Conservation (phyloP, 2,797 vertebrate genomes). For the Zonotrichia albicollis region DNA sequence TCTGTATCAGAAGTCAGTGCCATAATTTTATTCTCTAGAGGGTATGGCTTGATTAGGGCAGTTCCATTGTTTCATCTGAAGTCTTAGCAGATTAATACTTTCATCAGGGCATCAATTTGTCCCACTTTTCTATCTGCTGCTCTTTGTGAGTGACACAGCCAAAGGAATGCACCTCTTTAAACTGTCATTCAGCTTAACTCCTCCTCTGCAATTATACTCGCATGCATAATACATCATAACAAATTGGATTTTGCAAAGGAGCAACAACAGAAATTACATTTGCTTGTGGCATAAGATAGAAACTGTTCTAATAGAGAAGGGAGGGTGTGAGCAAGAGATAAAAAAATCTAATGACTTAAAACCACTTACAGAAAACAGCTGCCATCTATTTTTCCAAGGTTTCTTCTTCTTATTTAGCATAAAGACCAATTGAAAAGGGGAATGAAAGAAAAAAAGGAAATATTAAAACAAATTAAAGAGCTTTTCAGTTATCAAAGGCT, state of each 20-base stretch:
- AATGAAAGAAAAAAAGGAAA: slow-evolving; percentile 36
- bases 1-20: not conserved
- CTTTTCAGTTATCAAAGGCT: slow-evolving; percentile 2
- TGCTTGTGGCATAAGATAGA: slow-evolving; percentile 53
- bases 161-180: slow-evolving; percentile 65
- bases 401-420: slow-evolving; percentile 11
- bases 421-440: not conserved
- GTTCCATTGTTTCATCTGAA: slow-evolving; percentile 55
- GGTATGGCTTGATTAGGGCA: slow-evolving; percentile 20
- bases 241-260: slow-evolving; percentile 68
- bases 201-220: slow-evolving; percentile 70
- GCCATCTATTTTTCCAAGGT: slow-evolving; percentile 13
- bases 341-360: slow-evolving; percentile 54
- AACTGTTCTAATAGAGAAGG: slow-evolving; percentile 18
- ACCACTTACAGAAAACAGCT: slow-evolving; percentile 11
- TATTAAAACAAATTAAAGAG: slow-evolving; percentile 16
- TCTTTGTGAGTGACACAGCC: slow-evolving; percentile 57
- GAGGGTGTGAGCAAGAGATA: not conserved
- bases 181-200: slow-evolving; percentile 64
- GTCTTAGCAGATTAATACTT: slow-evolving; percentile 57
- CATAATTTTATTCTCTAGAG: slow-evolving; percentile 17
- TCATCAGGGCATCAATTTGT: slow-evolving; percentile 56
- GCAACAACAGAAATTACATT: slow-evolving; percentile 60
- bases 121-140: slow-evolving; percentile 52
- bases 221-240: slow-evolving; percentile 74